Percentiles rank a stretch among this genome's conserved stretches.
Evolutionary conservation across 2,113 vertebrate species (phyloP).

Genomic region (Phylloscopus trochiloides): DNA sequence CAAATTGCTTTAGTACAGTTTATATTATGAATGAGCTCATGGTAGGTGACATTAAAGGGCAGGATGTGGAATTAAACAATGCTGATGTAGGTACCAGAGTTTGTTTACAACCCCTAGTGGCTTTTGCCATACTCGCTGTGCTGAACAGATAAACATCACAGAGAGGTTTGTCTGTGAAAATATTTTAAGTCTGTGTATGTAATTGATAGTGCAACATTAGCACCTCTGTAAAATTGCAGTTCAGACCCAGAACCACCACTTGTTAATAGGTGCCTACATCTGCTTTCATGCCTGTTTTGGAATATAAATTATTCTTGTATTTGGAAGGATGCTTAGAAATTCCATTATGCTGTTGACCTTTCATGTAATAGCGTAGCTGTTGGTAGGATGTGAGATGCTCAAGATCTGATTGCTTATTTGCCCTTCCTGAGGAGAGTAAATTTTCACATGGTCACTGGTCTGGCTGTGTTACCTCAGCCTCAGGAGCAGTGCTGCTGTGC

Average conservation of each 20-base stretch:
- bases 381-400: background rate
- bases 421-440: background rate
- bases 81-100: background rate
- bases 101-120: background rate
- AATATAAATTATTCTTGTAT: background rate
- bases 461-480: background rate
- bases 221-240: background rate
- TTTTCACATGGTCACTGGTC: background rate
- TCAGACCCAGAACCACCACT: background rate
- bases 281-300: background rate
- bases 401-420: background rate
- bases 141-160: background rate
- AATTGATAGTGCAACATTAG: background rate
- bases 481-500: background rate
- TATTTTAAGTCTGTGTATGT: background rate
- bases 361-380: rapidly evolving
- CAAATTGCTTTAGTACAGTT: background rate
- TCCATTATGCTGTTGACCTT: background rate
- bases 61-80: background rate
- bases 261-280: background rate
- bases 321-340: background rate
- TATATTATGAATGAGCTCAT: background rate
- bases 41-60: background rate
- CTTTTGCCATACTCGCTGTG: background rate
- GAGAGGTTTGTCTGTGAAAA: background rate